A percentile compares a stretch with the other conserved stretches of the same genome.
Evolutionary conservation across 2,113 vertebrate genomes (phyloP).

Genomic region (Podarcis cretensis): DNA sequence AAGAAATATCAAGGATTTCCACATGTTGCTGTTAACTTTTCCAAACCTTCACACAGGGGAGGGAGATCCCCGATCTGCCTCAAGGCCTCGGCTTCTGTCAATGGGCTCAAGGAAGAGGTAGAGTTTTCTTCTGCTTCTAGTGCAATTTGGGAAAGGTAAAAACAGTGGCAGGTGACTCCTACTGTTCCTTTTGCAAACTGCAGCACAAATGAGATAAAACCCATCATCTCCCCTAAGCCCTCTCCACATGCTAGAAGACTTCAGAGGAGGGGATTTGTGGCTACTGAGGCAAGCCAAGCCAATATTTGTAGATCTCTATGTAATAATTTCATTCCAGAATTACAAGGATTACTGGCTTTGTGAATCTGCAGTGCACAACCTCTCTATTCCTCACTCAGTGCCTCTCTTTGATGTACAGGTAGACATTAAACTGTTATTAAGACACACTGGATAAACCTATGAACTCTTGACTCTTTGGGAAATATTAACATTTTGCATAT

Average conservation of each 20-base stretch:
- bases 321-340: neutral
- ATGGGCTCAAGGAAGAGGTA: neutral
- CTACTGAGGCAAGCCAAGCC: neutral
- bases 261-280: neutral
- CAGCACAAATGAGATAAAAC: neutral
- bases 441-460: neutral
- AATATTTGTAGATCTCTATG: neutral
- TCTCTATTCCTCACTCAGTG: neutral
- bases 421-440: slow-evolving; percentile 20
- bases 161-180: neutral
- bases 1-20: neutral
- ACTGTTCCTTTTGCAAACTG: neutral
- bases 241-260: neutral
- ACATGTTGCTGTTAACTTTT: neutral
- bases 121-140: neutral
- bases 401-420: slow-evolving; percentile 24
- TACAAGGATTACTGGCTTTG: neutral
- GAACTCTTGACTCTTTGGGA: slow-evolving; percentile 24
- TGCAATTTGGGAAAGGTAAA: neutral
- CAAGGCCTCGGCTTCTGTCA: neutral
- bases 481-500: slow-evolving; percentile 56
- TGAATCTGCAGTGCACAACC: neutral
- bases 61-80: neutral
- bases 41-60: neutral
- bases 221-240: neutral